These are phyloP conservation scores for Caenorhabditis angaria DNA, from an alignment of 2,888 invertebrate genomes.

Conservation along the genomic window DNA sequence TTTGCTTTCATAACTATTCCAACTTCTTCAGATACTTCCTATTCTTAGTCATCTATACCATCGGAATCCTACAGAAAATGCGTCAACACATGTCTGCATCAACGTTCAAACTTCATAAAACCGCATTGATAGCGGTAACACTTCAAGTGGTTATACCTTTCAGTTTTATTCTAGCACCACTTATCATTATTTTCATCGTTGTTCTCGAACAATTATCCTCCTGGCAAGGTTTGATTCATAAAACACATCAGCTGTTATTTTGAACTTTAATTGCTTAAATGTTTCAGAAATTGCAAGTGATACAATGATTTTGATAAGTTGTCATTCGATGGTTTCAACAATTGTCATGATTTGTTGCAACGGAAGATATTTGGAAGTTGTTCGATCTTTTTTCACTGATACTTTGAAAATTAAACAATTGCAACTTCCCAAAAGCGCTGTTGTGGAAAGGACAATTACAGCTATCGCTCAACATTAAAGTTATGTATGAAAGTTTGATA, in stretches of 20 bases:
- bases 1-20: no score
- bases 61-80: background rate
- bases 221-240: background rate
- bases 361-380: background rate
- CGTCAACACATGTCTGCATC: background rate
- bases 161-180: background rate
- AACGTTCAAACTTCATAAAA: background rate
- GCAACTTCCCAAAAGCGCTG: background rate
- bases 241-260: no score
- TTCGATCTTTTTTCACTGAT: background rate
- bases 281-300: background rate
- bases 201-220: background rate
- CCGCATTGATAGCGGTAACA: background rate
- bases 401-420: background rate
- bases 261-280: background rate
- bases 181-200: background rate
- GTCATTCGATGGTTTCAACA: background rate
- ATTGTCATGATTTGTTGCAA: background rate
- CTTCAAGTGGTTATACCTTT: background rate
- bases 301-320: background rate
- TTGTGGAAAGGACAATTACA: background rate
- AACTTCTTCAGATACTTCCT: conserved; percentile 7
- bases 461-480: no score
- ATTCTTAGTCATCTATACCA: background rate
- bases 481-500: no score